Percentiles rank a stretch among this genome's conserved stretches.
phyloP scores from a whole-genome alignment of 1,140 invertebrate species.

The Ephestia elutella region DNA sequence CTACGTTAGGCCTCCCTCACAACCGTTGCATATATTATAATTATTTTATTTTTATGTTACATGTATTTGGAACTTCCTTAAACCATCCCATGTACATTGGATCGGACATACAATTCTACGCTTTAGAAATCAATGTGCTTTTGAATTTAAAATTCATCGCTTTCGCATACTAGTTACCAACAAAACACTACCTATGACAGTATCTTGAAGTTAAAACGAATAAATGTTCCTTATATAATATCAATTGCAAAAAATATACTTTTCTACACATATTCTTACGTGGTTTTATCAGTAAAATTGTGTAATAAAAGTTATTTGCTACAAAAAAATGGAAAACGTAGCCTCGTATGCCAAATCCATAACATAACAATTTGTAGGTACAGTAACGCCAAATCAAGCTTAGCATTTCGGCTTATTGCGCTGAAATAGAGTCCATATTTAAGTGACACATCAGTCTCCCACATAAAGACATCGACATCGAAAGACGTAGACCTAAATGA shows the following conservation, averaged over 20 bases:
- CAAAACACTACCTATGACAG: no score
- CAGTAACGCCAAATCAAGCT: not conserved
- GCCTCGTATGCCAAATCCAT: no score
- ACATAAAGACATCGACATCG: not conserved
- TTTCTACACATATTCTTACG: no score
- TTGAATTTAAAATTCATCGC: no score
- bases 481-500: not conserved
- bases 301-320: no score
- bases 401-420: not conserved
- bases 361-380: not conserved
- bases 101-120: not conserved
- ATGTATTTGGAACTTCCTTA: not conserved
- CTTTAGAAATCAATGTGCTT: not conserved
- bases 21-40: slow-evolving; percentile 49
- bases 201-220: no score
- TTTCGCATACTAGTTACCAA: no score
- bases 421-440: not conserved
- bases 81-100: not conserved
- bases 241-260: no score
- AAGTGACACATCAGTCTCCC: slow-evolving; percentile 5
- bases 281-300: no score
- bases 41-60: slow-evolving; percentile 19
- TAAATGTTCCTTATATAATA: no score
- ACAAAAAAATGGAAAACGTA: no score
- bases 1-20: slow-evolving; percentile 68